These are phyloP conservation scores for Amazona guildingii DNA, from an alignment of 2,113 vertebrate genomes.

Conservation along the genomic window DNA sequence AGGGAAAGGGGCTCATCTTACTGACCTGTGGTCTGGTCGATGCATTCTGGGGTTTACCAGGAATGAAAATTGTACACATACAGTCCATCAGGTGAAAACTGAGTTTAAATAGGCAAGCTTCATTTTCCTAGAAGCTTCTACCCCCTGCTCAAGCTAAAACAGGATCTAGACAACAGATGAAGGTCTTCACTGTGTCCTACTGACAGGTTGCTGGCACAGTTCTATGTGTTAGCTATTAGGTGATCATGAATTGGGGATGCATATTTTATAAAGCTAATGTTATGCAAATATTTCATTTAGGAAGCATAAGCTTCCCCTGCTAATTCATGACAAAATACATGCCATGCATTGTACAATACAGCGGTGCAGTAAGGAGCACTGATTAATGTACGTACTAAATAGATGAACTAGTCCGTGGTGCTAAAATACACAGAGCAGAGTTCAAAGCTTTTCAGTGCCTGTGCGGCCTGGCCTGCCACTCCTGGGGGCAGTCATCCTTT, in stretches of 20 bases:
- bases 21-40: not conserved
- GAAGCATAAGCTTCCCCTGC: not conserved
- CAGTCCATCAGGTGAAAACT: not conserved
- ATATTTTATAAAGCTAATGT: not conserved
- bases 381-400: not conserved
- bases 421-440: not conserved
- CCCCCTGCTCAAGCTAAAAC: not conserved
- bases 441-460: not conserved
- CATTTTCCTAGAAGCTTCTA: not conserved
- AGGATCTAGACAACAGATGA: not conserved
- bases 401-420: not conserved
- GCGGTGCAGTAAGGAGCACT: not conserved
- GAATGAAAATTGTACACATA: not conserved
- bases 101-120: not conserved
- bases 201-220: not conserved
- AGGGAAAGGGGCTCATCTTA: not conserved
- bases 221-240: not conserved
- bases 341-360: not conserved
- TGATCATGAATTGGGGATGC: not conserved
- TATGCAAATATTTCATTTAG: not conserved
- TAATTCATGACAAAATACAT: not conserved
- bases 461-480: not conserved
- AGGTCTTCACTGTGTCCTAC: rapidly evolving
- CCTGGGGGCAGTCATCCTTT: not conserved
- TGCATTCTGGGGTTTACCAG: not conserved